These are phyloP conservation scores for Pandion haliaetus DNA, from an alignment of 2,113 vertebrate genomes.

Conservation along the genomic window DNA sequence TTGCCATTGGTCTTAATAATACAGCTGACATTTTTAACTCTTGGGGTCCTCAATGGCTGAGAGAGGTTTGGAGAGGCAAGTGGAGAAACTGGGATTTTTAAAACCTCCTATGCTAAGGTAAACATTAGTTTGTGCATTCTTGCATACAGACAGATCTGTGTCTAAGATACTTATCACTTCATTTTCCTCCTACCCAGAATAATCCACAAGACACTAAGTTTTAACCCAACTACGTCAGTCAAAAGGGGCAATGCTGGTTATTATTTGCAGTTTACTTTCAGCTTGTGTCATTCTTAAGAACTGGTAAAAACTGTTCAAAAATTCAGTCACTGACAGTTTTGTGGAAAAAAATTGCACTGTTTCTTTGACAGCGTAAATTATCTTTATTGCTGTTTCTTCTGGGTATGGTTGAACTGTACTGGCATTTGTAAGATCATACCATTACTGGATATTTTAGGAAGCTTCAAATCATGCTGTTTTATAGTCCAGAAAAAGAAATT, in stretches of 20 bases:
- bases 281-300: not conserved
- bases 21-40: not conserved
- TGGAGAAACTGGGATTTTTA: not conserved
- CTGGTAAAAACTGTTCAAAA: not conserved
- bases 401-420: not conserved
- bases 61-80: not conserved
- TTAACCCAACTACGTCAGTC: not conserved
- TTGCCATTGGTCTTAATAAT: rapidly evolving
- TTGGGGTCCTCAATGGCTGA: not conserved
- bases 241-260: not conserved
- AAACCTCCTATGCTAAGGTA: not conserved
- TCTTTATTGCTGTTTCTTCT: not conserved
- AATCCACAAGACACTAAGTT: not conserved
- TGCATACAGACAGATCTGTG: not conserved
- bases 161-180: not conserved
- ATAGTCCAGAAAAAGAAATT: not conserved
- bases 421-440: not conserved
- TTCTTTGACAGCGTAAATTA: not conserved
- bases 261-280: not conserved
- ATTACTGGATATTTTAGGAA: not conserved
- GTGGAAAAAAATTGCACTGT: not conserved
- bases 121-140: not conserved
- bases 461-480: not conserved
- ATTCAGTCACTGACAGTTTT: not conserved
- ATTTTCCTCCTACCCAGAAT: not conserved